Conservation (phyloP, 2,113 vertebrate species). For the Sclerurus mexicanus region DNA sequence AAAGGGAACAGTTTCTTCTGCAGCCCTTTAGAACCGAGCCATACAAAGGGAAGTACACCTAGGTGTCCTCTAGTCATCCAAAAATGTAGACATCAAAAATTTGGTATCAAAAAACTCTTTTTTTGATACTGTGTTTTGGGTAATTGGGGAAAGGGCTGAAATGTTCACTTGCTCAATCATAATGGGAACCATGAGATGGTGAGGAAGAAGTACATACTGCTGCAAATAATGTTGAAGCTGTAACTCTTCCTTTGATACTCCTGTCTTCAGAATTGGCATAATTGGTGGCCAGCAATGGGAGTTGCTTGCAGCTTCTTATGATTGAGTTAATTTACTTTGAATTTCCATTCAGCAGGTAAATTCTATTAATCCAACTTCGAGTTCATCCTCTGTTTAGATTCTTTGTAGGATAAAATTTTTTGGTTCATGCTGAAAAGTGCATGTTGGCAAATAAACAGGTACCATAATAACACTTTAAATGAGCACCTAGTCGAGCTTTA, state of each 20-base stretch:
- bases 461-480: not conserved
- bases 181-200: not conserved
- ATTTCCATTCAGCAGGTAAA: not conserved
- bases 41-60: not conserved
- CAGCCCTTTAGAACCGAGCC: not conserved
- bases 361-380: not conserved
- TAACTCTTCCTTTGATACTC: not conserved
- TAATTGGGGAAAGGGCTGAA: not conserved
- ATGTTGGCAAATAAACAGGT: conserved; percentile 15
- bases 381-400: not conserved
- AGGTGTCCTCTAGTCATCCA: not conserved
- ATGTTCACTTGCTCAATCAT: not conserved
- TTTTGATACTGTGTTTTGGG: not conserved
- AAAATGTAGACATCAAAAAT: not conserved
- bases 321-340: not conserved
- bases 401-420: not conserved
- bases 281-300: not conserved
- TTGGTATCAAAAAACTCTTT: no score
- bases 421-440: not conserved
- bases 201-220: not conserved
- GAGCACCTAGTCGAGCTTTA: not conserved
- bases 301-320: not conserved
- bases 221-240: not conserved
- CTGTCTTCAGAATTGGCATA: not conserved
- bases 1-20: not conserved